A percentile compares a stretch with the other conserved stretches of the same genome.
Conservation (phyloP, 1,140 invertebrate species). For the Macrobrachium nipponense region DNA sequence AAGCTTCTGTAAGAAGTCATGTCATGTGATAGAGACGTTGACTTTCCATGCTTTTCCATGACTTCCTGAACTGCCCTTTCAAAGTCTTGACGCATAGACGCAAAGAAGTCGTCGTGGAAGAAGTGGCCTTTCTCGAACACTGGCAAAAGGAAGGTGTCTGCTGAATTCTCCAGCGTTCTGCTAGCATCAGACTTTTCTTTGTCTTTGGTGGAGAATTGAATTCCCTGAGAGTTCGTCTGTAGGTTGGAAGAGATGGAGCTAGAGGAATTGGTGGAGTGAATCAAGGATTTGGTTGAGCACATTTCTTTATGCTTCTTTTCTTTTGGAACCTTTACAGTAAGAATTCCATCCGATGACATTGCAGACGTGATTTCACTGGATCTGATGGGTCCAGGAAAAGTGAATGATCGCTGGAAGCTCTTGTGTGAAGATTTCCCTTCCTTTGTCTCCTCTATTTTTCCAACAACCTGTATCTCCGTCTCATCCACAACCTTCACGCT, state of each 20-base stretch:
- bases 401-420: slow-evolving; percentile 34
- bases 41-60: not conserved
- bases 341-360: slow-evolving; percentile 40
- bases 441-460: slow-evolving; percentile 24
- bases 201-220: not conserved
- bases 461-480: slow-evolving; percentile 38
- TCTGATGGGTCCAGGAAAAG: slow-evolving; percentile 28
- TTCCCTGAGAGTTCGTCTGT: not conserved
- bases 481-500: slow-evolving; percentile 32
- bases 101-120: slow-evolving; percentile 41
- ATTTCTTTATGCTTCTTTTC: not conserved
- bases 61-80: slow-evolving; percentile 28
- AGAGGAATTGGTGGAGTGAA: too few species aligned
- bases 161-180: too few species aligned
- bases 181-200: not conserved
- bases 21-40: not conserved
- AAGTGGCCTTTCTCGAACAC: slow-evolving; percentile 34
- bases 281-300: too few species aligned
- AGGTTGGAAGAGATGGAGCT: too few species aligned
- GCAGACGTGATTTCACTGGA: slow-evolving; percentile 16
- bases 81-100: slow-evolving; percentile 32
- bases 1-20: slow-evolving; percentile 34
- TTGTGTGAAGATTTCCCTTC: slow-evolving; percentile 9
- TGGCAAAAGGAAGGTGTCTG: not conserved
- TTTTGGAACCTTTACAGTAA: slow-evolving; percentile 46